These are phyloP conservation scores for Aelia acuminata DNA, from an alignment of 2,888 invertebrate species.

Conservation along the genomic window DNA sequence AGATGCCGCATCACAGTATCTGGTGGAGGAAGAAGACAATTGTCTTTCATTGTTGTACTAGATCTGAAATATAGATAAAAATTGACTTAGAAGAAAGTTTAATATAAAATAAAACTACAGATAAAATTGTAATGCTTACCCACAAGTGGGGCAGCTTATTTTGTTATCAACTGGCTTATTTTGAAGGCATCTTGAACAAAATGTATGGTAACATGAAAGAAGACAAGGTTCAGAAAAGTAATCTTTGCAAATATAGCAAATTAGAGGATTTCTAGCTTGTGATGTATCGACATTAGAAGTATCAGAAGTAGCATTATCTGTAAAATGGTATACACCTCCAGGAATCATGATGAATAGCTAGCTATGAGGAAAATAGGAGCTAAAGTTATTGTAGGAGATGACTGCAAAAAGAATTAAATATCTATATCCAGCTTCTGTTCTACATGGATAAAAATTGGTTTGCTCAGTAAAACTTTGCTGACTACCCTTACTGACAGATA, in stretches of 20 bases:
- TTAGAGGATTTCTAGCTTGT: conserved; percentile 73
- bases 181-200: conserved; percentile 78
- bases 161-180: conserved; percentile 76
- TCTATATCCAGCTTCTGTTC: not conserved
- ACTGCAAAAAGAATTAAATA: not conserved
- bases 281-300: conserved; percentile 57
- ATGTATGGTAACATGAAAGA: conserved; percentile 79
- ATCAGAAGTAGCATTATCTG: conserved; percentile 54
- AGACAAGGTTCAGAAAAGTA: conserved; percentile 80
- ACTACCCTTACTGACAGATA: not conserved
- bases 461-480: not conserved
- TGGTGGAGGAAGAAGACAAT: conserved; percentile 74
- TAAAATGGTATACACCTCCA: conserved; percentile 57
- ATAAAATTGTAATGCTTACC: conserved; percentile 70
- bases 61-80: conserved; percentile 70
- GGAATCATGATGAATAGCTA: conserved; percentile 43
- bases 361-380: not conserved
- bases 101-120: not conserved
- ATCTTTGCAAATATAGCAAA: conserved; percentile 79
- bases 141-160: conserved; percentile 78
- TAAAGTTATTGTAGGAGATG: not conserved
- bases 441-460: not conserved
- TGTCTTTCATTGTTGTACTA: conserved; percentile 76
- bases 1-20: conserved; percentile 80
- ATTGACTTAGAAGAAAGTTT: not conserved